Evolutionary conservation across 92 coral and sea anemone species (phyloP).

Genomic region (Parazoanthus swiftii): DNA sequence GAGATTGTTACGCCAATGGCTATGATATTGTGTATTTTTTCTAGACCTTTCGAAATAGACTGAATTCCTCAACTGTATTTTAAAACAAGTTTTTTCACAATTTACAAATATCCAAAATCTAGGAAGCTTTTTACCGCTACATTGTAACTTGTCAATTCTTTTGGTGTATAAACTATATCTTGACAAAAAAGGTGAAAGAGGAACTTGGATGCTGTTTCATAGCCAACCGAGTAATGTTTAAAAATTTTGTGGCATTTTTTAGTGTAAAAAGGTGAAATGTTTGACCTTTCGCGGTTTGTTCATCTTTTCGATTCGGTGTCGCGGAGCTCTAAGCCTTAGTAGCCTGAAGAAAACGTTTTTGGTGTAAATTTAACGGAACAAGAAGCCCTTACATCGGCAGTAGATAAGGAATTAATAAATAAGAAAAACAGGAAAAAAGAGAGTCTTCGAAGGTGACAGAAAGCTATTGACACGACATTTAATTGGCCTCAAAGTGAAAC

Average conservation of each 20-base stretch:
- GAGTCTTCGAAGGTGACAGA: not conserved
- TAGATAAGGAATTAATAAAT: not conserved
- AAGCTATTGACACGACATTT: not conserved
- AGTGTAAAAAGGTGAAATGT: not conserved
- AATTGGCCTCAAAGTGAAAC: not conserved
- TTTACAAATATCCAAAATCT: not conserved
- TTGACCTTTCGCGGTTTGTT: not conserved
- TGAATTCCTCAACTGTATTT: not conserved
- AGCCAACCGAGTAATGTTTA: not conserved
- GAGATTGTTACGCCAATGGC: not conserved
- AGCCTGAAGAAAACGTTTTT: not conserved
- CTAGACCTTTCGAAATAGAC: not conserved
- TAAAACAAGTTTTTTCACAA: not conserved
- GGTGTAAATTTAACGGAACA: not conserved
- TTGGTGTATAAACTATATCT: too few relatives aligned
- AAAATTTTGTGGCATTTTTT: constrained; percentile 10
- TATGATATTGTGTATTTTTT: not conserved
- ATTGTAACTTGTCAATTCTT: too few relatives aligned
- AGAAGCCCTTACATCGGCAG: not conserved
- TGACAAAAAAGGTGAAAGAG: not conserved
- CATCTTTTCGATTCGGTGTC: not conserved
- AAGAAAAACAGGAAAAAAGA: not conserved
- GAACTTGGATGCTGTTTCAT: not conserved
- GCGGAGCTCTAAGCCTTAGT: not conserved
- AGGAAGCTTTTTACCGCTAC: too few relatives aligned